A percentile compares a stretch with the other conserved stretches of the same genome.
Evolutionary conservation across 2,113 vertebrate genomes (phyloP).

Genomic region (pig (Sus scrofa)): T2T-Sscrofa CM000824.6:230183001-230183500

Average conservation of each 20-base stretch:
- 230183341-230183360: too few relatives aligned
- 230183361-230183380: background rate
- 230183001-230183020: background rate
- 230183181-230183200: background rate
- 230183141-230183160: too few relatives aligned
- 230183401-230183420: too few relatives aligned
- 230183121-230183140: fast-evolving
- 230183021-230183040: background rate
- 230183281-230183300: background rate
- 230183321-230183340: background rate
- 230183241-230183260: background rate
- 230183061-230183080: background rate
- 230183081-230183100: background rate
- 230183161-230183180: background rate
- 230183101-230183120: too few relatives aligned
- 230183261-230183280: background rate
- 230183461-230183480: fast-evolving
- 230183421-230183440: fast-evolving
- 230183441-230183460: fast-evolving
- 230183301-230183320: fast-evolving
- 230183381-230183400: fast-evolving
- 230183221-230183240: too few relatives aligned
- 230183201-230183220: too few relatives aligned
- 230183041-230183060: background rate
- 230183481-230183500: fast-evolving